Conservation (phyloP, 2,113 vertebrate genomes). For the Edolisoma coerulescens region DNA sequence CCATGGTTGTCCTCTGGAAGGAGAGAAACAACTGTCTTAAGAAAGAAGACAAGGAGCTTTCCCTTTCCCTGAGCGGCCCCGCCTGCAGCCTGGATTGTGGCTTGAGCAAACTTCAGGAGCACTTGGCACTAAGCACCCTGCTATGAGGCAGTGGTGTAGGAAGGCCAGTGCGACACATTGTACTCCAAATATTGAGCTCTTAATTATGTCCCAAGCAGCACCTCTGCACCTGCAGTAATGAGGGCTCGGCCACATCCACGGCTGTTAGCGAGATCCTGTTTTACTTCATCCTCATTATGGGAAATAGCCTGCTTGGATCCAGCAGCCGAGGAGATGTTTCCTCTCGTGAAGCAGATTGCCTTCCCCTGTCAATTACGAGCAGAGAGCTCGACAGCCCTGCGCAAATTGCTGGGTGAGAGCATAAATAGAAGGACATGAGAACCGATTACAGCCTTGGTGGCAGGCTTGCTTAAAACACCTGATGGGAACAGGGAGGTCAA, state of each 20-base stretch:
- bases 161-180: background rate
- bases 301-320: background rate
- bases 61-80: background rate
- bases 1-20: background rate
- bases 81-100: background rate
- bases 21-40: background rate
- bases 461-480: background rate
- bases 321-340: conserved; percentile 13
- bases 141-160: background rate
- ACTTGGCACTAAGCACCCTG: background rate
- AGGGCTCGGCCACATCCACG: background rate
- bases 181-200: background rate
- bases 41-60: background rate
- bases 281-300: conserved; percentile 1
- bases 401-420: conserved; percentile 45
- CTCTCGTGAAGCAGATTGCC: conserved; percentile 6
- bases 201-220: background rate
- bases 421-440: background rate
- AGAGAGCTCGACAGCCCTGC: background rate
- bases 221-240: background rate
- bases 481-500: background rate
- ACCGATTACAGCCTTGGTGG: background rate
- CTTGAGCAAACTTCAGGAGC: background rate
- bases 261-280: background rate
- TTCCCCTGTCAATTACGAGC: conserved; percentile 35